These are phyloP conservation scores for Parnassius apollo DNA, from an alignment of 2,888 invertebrate species.

Conservation along the genomic window DNA sequence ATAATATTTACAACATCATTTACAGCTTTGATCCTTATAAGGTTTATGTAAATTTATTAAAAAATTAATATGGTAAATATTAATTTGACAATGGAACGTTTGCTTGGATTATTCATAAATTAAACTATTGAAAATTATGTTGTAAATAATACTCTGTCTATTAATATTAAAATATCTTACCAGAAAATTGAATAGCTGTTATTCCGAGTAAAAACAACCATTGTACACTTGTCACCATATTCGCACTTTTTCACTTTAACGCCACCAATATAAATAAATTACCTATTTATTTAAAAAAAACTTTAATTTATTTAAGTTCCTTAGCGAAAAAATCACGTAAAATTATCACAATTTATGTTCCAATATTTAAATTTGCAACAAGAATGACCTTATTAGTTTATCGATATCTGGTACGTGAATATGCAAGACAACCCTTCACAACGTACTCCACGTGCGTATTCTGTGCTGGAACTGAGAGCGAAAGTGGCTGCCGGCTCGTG, in stretches of 20 bases:
- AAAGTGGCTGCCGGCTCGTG: constrained; percentile 56
- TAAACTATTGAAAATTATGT: too few species aligned
- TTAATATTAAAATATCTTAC: constrained; percentile 40
- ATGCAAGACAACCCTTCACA: constrained; percentile 25
- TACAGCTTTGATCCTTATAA: too few species aligned
- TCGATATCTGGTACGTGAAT: not conserved
- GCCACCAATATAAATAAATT: not conserved
- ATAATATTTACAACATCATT: too few species aligned
- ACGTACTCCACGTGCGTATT: constrained; percentile 54
- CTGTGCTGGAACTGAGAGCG: constrained; percentile 61
- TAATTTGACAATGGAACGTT: too few species aligned
- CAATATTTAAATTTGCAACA: too few species aligned
- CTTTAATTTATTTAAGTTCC: not conserved
- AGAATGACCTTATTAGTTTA: not conserved
- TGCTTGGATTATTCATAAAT: too few species aligned
- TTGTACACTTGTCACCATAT: constrained; percentile 60
- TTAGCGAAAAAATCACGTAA: not conserved
- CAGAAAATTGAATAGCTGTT: constrained; percentile 57
- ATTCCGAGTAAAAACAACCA: constrained; percentile 70
- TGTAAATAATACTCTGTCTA: not conserved
- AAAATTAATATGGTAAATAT: too few species aligned
- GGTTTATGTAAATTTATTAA: too few species aligned
- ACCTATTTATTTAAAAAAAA: not conserved
- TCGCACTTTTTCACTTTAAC: constrained; percentile 30
- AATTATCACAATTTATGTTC: not conserved